Conservation (phyloP, 2,113 vertebrate species). For the Sakesphorus luctuosus region DNA sequence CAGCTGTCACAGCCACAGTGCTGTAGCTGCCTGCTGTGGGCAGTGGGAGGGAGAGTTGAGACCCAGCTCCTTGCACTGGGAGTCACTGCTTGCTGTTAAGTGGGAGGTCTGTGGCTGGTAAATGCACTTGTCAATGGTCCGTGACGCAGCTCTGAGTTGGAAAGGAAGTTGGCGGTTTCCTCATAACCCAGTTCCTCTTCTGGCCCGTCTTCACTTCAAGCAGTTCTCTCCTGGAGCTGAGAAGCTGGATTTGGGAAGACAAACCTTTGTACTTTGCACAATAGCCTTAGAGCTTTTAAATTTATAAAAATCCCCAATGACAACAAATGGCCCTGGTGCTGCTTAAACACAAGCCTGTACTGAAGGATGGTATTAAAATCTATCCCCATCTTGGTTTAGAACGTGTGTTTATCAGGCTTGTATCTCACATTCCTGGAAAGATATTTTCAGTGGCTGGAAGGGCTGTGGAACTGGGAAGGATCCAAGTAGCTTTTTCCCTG, state of each 20-base stretch:
- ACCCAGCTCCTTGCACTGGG: neutral
- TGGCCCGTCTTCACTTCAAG: neutral
- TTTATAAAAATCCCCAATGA: neutral
- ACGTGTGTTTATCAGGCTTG: neutral
- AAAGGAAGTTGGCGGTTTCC: neutral
- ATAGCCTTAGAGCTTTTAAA: neutral
- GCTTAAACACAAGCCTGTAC: neutral
- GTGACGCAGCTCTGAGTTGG: fast-evolving
- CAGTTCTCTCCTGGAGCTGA: neutral
- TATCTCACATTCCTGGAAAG: neutral
- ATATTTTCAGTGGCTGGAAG: neutral
- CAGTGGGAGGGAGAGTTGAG: neutral
- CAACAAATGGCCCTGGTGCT: neutral
- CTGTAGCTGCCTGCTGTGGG: neutral
- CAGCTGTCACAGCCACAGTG: neutral
- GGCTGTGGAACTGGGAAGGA: neutral
- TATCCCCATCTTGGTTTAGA: neutral
- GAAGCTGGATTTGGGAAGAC: neutral
- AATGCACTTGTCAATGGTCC: fast-evolving
- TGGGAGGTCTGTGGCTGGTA: neutral
- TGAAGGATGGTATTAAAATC: neutral
- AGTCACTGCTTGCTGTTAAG: neutral
- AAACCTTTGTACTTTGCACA: fast-evolving
- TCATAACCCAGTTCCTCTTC: fast-evolving
- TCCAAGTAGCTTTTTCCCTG: neutral